phyloP scores from a whole-genome alignment of 2,888 invertebrate genomes.

The Allophyes oxyacanthae region DNA sequence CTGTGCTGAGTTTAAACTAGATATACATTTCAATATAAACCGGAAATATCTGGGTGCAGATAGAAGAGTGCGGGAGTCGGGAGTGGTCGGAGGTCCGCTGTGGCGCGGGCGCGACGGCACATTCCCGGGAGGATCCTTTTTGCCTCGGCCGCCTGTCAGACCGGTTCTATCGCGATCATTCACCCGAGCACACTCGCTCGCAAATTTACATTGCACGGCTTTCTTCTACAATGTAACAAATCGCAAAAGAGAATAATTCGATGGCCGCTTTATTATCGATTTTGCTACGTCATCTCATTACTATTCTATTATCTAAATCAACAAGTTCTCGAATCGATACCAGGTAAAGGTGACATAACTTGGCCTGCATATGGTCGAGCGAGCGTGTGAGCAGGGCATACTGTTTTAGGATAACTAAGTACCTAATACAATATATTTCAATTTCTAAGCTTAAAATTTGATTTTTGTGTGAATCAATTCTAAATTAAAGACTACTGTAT shows the following conservation, averaged over 20 bases:
- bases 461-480: too few species aligned
- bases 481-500: too few species aligned
- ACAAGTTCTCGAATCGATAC: slow-evolving; percentile 31
- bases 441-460: too few species aligned
- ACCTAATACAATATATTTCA: too few species aligned
- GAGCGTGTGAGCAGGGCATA: too few species aligned
- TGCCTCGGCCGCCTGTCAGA: slow-evolving; percentile 70
- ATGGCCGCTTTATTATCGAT: slow-evolving; percentile 39
- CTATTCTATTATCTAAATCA: slow-evolving; percentile 38
- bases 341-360: slow-evolving; percentile 14
- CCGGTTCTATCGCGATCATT: slow-evolving; percentile 84
- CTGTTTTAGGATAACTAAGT: too few species aligned
- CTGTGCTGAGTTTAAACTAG: slow-evolving; percentile 24
- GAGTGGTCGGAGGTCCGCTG: slow-evolving; percentile 40
- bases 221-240: slow-evolving; percentile 64
- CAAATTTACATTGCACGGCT: slow-evolving; percentile 72
- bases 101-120: slow-evolving; percentile 41
- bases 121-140: slow-evolving; percentile 83
- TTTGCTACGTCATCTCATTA: slow-evolving; percentile 48
- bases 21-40: slow-evolving; percentile 60
- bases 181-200: slow-evolving; percentile 76
- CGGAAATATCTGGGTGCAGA: slow-evolving; percentile 73
- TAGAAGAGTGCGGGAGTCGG: slow-evolving; percentile 58
- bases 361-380: neutral
- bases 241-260: slow-evolving; percentile 54